These are phyloP conservation scores for Eupithecia abbreviata DNA, from an alignment of 2,888 invertebrate genomes.

Conservation along the genomic window DNA sequence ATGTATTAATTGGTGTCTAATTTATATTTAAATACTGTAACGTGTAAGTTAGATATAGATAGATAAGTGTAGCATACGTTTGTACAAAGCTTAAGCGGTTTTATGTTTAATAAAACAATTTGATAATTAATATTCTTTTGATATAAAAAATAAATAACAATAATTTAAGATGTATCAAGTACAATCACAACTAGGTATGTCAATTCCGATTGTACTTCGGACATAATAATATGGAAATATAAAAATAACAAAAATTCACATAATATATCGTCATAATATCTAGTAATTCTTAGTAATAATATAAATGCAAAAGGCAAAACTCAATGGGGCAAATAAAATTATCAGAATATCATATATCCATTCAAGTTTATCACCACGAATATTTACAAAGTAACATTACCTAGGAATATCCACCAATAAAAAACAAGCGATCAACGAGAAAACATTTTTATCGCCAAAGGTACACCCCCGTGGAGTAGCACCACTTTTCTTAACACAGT, in stretches of 20 bases:
- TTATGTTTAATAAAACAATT: constrained; percentile 50
- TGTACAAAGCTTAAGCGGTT: constrained; percentile 42
- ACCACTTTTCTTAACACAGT: background rate
- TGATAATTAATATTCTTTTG: constrained; percentile 34
- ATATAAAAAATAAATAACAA: constrained; percentile 16
- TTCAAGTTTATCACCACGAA: background rate
- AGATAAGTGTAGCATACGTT: constrained; percentile 21
- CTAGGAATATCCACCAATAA: background rate
- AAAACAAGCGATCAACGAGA: background rate
- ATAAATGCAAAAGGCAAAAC: background rate
- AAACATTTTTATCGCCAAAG: background rate
- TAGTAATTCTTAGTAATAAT: constrained; percentile 2
- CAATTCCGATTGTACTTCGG: constrained; percentile 7
- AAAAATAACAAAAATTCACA: constrained; percentile 42
- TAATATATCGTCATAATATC: constrained; percentile 21
- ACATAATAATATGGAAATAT: constrained; percentile 7
- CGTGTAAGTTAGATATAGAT: constrained; percentile 11
- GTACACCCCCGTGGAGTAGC: too few species aligned
- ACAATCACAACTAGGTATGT: constrained; percentile 4
- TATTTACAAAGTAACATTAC: background rate
- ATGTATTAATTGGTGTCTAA: constrained; percentile 4
- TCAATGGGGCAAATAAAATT: background rate
- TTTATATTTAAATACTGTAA: constrained; percentile 18
- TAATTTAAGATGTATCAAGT: constrained; percentile 1
- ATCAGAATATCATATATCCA: background rate